Evolutionary conservation across 2,113 vertebrate genomes (phyloP).

Genomic region (Cyanocitta stelleri): DNA sequence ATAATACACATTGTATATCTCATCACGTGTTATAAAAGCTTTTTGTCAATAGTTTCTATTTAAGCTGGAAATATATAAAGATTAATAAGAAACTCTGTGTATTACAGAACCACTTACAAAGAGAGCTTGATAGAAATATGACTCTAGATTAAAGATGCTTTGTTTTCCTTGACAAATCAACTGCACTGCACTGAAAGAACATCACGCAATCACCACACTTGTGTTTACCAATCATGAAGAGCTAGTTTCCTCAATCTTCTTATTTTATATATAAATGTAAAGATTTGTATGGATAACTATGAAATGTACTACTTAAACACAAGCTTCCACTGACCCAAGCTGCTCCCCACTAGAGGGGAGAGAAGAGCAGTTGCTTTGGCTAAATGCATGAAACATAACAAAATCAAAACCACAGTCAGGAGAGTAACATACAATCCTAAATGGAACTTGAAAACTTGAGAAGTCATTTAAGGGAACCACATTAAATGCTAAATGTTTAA

Average conservation of each 20-base stretch:
- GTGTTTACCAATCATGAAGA: neutral
- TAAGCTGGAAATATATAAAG: neutral
- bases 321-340: neutral
- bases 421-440: slow-evolving; percentile 76
- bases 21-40: neutral
- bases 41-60: neutral
- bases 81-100: neutral
- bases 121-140: neutral
- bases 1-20: neutral
- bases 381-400: slow-evolving; percentile 51
- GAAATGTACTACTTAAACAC: neutral
- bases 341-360: slow-evolving; percentile 69
- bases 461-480: slow-evolving; percentile 84
- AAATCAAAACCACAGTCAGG: slow-evolving; percentile 74
- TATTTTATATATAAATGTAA: neutral
- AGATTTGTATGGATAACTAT: neutral
- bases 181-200: neutral
- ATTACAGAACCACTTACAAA: neutral
- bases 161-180: neutral
- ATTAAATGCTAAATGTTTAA: slow-evolving; percentile 84
- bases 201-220: neutral
- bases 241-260: neutral
- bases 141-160: neutral
- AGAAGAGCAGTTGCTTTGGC: slow-evolving; percentile 60
- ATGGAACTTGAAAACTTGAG: slow-evolving; percentile 81